A percentile compares a stretch with the other conserved stretches of the same genome.
phyloP scores from a whole-genome alignment of 2,113 vertebrate genomes.

The Nyctibius bracteatus region DNA sequence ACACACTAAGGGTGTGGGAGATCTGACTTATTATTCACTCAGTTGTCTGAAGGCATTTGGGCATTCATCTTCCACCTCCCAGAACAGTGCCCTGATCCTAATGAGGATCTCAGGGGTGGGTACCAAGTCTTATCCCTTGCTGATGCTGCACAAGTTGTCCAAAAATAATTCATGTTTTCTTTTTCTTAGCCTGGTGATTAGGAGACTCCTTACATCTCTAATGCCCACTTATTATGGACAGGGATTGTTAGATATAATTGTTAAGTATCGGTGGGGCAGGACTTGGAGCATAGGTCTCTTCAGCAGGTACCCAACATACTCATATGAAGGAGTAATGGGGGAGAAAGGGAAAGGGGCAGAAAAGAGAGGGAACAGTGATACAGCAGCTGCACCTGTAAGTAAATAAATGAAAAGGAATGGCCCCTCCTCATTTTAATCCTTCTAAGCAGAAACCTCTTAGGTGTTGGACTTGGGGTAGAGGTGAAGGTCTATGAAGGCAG shows the following conservation, averaged over 20 bases:
- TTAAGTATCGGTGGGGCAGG: neutral
- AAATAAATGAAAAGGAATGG: neutral
- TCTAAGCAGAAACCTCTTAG: neutral
- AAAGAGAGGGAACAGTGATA: neutral
- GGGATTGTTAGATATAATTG: neutral
- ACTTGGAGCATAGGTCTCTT: neutral
- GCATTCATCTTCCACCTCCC: neutral
- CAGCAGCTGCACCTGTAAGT: neutral
- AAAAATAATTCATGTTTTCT: neutral
- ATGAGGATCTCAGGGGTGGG: neutral
- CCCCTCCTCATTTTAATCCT: neutral
- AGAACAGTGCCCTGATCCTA: neutral
- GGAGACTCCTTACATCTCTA: neutral
- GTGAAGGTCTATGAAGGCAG: neutral
- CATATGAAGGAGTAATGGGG: neutral
- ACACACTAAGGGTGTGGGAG: neutral
- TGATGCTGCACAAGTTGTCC: neutral
- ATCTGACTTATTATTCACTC: neutral
- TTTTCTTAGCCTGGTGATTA: neutral
- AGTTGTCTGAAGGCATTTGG: neutral
- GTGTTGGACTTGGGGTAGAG: fast-evolving
- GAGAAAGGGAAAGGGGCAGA: neutral
- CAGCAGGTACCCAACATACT: neutral
- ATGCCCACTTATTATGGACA: neutral
- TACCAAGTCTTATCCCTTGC: neutral